Evolutionary conservation across 2,888 invertebrate genomes (phyloP), one percentile per base, ranked within the genome.

Genomic region (Tromatobia lineatoria): DNA sequence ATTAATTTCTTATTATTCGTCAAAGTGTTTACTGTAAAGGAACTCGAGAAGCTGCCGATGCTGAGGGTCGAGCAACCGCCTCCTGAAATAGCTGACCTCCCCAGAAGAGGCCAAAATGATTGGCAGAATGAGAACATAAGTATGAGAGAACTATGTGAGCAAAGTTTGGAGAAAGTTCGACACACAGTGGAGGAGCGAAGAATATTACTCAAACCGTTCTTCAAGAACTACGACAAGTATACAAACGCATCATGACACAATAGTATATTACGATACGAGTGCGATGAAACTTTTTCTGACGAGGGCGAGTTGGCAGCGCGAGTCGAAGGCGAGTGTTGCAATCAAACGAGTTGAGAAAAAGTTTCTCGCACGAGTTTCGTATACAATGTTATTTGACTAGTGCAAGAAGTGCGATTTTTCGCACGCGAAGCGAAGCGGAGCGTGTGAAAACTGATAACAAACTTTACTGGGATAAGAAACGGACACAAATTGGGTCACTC

Each of bases 151-250:
- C 82, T 92, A 54, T 92, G 94, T 90, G 95, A 96, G 91, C 95
- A 95, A 47, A 95, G 96, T 20, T 93, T 97, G 82, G 93, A 94
- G 89, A 95, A 96, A 90, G 95, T 97, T 86, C 95, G 96, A 82
- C 94, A 95, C 66, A 95, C 96, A 84, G 95, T 96, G 80, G 93
- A 94, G 64, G 95, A 95, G 90, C 95, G 96, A 85, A 92, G 96
- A 76, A 94, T 97, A 64, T 94, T 96, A 86, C 92, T 97, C 83
- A 95, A 96, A 85, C 96, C 96, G 0, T 95, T 96, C 85, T 97
- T 97, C 92, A 95, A 95, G 66, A 96, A 96, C 88, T 96, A 96
- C 88, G 97, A 97, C 91, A 95, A 95, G 97, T 97, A 88, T 91
- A 45, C 10, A 38, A 59, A 25, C 45, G 15, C 74, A 38, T 50